Percentiles rank a stretch among this genome's conserved stretches.
Evolutionary conservation across 2,113 vertebrate genomes (phyloP).

Genomic region (Cochlearius cochlearius): DNA sequence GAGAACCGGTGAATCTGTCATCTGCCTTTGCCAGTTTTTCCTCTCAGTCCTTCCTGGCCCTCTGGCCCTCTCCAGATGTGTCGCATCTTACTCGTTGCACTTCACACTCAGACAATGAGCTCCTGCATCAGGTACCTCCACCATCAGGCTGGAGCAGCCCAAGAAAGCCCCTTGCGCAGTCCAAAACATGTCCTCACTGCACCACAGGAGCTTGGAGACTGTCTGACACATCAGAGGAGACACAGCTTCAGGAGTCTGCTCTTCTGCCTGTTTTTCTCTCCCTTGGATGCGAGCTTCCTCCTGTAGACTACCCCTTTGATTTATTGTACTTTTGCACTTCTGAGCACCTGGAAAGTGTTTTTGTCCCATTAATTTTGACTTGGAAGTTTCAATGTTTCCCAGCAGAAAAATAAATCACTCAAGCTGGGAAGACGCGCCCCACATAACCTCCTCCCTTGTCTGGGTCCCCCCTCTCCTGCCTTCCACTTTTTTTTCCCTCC

Average conservation of each 20-base stretch:
- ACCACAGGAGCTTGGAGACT: not conserved
- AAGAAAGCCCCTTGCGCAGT: not conserved
- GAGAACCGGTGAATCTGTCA: not conserved
- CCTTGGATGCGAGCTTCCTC: not conserved
- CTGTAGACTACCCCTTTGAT: not conserved
- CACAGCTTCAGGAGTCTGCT: not conserved
- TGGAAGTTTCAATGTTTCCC: slow-evolving; percentile 29
- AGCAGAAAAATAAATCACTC: slow-evolving; percentile 36
- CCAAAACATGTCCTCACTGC: not conserved
- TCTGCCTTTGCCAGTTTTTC: not conserved
- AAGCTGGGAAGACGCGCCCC: not conserved
- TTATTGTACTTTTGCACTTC: slow-evolving; percentile 15
- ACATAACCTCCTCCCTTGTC: not conserved
- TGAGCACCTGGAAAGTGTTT: slow-evolving; percentile 56
- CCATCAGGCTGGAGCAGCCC: not conserved
- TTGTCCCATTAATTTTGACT: slow-evolving; percentile 41
- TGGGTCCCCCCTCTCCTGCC: not conserved
- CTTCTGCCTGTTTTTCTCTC: not conserved
- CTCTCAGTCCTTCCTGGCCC: not conserved
- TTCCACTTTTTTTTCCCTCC: not conserved
- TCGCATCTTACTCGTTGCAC: not conserved
- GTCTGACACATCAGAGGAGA: not conserved
- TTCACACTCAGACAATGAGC: not conserved
- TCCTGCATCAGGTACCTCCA: not conserved
- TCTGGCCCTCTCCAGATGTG: not conserved